Conservation (phyloP, 2,797 vertebrate species). For the Chelonia mydas region DNA sequence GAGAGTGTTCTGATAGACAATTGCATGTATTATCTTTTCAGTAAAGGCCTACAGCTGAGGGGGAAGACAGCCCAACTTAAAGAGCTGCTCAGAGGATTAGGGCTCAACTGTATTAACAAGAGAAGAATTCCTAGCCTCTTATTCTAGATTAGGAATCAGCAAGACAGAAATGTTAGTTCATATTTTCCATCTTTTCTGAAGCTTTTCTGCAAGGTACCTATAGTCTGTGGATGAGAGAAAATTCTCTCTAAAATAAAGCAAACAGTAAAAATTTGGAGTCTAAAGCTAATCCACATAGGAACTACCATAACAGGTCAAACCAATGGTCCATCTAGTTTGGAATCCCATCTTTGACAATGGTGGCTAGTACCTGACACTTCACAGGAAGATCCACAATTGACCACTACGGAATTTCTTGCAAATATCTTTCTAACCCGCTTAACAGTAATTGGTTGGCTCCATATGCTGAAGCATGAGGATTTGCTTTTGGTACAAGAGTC, state of each 20-base stretch:
- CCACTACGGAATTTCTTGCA: not conserved
- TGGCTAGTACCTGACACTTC: not conserved
- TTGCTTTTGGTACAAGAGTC: not conserved
- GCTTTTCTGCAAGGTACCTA: not conserved
- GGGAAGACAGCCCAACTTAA: not conserved
- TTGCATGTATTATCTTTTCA: not conserved
- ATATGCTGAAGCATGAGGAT: not conserved
- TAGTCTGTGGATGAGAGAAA: fast-evolving
- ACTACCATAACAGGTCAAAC: not conserved
- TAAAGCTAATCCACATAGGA: not conserved
- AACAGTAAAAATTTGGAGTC: not conserved
- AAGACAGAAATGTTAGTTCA: not conserved
- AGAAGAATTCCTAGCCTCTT: not conserved
- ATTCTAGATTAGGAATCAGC: not conserved
- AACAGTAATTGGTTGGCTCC: not conserved
- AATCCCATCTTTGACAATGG: not conserved
- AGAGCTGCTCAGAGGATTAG: not conserved
- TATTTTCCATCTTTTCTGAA: not conserved
- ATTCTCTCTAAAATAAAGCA: not conserved
- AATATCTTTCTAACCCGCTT: not conserved
- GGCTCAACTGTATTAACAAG: not conserved
- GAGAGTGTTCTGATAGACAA: not conserved
- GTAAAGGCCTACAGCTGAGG: not conserved
- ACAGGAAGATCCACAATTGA: not conserved
- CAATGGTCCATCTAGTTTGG: fast-evolving